Percentiles rank a stretch among this genome's conserved stretches.
Evolutionary conservation across 2,113 vertebrate species (phyloP).

Genomic region (Columbina picui): DNA sequence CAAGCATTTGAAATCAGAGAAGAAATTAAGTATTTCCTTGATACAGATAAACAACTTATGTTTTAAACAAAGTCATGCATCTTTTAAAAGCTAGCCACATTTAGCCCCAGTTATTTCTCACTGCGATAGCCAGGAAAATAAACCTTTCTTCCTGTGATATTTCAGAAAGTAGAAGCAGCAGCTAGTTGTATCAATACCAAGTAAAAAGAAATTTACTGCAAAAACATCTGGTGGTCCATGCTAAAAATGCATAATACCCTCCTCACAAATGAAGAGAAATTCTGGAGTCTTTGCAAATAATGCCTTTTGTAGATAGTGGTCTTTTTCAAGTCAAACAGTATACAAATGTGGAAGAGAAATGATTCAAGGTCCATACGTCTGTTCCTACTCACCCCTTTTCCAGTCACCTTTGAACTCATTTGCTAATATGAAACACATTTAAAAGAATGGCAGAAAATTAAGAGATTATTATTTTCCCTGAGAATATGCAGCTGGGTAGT

Average conservation of each 20-base stretch:
- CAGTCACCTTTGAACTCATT: background rate
- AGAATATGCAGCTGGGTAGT: background rate
- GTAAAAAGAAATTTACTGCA: background rate
- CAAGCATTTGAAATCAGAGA: background rate
- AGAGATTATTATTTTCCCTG: background rate
- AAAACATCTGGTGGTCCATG: background rate
- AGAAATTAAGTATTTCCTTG: background rate
- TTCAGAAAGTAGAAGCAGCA: background rate
- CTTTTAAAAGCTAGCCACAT: background rate
- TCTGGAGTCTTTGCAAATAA: background rate
- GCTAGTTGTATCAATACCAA: background rate
- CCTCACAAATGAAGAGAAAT: background rate
- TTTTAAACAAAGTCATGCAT: background rate
- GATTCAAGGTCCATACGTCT: background rate
- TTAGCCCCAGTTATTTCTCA: background rate
- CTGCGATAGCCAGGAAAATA: background rate
- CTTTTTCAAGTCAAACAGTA: background rate
- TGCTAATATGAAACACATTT: background rate
- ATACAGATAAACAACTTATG: background rate
- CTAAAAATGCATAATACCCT: background rate
- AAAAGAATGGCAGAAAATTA: background rate
- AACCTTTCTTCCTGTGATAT: background rate
- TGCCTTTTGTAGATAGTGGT: background rate
- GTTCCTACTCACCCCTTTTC: background rate
- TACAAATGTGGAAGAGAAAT: background rate